Base-by-base conservation (phyloP, 92 coral and sea anemone genomes). In the Meandrina meandrites region DNA sequence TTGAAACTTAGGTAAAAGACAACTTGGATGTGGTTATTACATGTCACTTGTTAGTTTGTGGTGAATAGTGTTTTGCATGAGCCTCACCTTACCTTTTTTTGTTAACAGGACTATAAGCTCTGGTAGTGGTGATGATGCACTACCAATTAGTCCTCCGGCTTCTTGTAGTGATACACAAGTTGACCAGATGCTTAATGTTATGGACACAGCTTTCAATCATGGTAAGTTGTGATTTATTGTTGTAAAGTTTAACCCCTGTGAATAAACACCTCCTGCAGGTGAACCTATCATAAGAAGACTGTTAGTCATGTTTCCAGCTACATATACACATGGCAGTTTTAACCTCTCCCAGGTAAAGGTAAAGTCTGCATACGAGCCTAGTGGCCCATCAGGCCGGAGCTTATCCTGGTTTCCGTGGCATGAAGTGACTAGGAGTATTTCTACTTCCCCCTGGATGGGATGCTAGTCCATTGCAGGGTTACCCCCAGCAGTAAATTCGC, bases 151-250 rank as follows among this genome's bases (percentile, higher is more conserved):
- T 28, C 88, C 93, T 57, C 75, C 91, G 12, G 88, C 80, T 31
- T 51, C 82, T 8, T 69, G 85, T 18, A 76, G 83, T 31, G 89
- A 84, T 24, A 60, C 89, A 14, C 92, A 90, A 17, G 28, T 92
- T 84, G 90, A 90, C 17, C 98, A 92, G 79, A 91, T 90, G 86
- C 88, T 92, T 35, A 84, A 80, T 72, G 62, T 92, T 7, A 89
- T 94, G 90, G 95, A 91, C 48, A 84, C 90, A 27, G 87, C 92
- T 62, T 70, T 94, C 58, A 94, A 93, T 67, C 82, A 87, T 72
- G 90, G 88, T 85, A 84, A 37, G 15, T 1, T 32, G 14, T 60
- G 68, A 1, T 8, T 22, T 60, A 24, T 60, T 18, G 12, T 22
- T 22, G 28, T 60, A 60, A 9, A 60, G 68, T 60, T 24, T 8